phyloP scores from a whole-genome alignment of 2,797 vertebrate genomes.

The Apodemus agrarius region DNA sequence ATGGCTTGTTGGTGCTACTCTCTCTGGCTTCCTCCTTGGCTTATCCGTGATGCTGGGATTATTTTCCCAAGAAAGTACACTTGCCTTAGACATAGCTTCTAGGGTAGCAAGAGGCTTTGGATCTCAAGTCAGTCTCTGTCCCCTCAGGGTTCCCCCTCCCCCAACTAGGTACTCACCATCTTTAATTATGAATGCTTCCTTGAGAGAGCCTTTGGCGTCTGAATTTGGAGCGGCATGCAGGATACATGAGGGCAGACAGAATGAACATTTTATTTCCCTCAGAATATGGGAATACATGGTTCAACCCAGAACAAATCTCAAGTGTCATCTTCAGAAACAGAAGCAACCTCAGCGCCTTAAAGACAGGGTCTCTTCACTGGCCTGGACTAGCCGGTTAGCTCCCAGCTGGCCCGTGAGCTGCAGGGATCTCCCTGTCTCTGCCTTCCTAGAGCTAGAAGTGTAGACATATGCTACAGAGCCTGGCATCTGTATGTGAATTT shows the following conservation, averaged over 20 bases:
- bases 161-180: not conserved
- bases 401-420: not conserved
- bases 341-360: not conserved
- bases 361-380: not conserved
- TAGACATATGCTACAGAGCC: no score
- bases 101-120: not conserved
- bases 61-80: not conserved
- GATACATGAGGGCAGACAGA: not conserved
- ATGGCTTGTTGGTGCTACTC: not conserved
- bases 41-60: not conserved
- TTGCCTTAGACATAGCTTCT: constrained; percentile 4
- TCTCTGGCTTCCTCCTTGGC: not conserved
- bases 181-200: not conserved
- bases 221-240: not conserved
- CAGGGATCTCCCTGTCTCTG: not conserved
- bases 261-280: not conserved
- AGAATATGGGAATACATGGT: not conserved
- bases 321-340: not conserved
- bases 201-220: not conserved
- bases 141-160: not conserved
- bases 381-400: not conserved
- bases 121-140: not conserved
- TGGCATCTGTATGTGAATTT: not conserved
- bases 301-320: not conserved
- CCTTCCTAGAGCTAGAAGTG: not conserved